Evolutionary conservation across 1,140 invertebrate species (phyloP), one percentile per base, ranked within the genome.

Genomic region (Brachionus manjavacas): DNA sequence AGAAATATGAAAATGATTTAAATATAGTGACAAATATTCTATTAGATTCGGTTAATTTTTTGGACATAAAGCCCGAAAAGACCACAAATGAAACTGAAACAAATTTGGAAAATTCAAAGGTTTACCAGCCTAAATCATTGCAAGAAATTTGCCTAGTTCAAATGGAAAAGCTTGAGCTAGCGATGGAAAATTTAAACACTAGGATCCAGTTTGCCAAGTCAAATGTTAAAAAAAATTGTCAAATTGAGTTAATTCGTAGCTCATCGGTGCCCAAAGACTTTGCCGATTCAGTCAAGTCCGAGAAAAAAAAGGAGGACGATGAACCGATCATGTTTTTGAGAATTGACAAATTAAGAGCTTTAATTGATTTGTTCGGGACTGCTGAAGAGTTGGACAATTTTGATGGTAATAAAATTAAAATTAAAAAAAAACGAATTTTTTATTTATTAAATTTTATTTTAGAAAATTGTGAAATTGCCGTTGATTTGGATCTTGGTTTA

Each of bases 1-100:
- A 41, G 9, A 81, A 81, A 68, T 81, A 81, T 11, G 52, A 81
- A 11, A 81, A 81, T 9, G 64, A 81, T 46, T 23, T 81, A 9
- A 68, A 81, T 23, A 81, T 43, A 2, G 79, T 81, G 1, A 81
- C 79, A 16, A 81, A 81, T 46, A 64, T 81, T 68, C 14, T 81
- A 39, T 35, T 81, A 20, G 79, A 81, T 68, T 81, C 79, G 12
- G 11, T 60, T 0, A 68, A 81, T 66, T 81, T 81, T 46, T 76
- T 25, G 16, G 41, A 43, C 9, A 25, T 25, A 25, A 4, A 35
- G 20, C 8, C n/a, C 14, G 43, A 52, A 14, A n/a, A 76, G 41
- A 25, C 2, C 23, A 11, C 72, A 0, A n/a, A 70, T 28, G 66
- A 70, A 12, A 2, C 28, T 78, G 7, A 78, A 55, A 43, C 43